Evolutionary conservation across 2,113 vertebrate genomes (phyloP), one percentile per base, ranked within the genome.

Genomic region (Apodemus speciosus): DNA sequence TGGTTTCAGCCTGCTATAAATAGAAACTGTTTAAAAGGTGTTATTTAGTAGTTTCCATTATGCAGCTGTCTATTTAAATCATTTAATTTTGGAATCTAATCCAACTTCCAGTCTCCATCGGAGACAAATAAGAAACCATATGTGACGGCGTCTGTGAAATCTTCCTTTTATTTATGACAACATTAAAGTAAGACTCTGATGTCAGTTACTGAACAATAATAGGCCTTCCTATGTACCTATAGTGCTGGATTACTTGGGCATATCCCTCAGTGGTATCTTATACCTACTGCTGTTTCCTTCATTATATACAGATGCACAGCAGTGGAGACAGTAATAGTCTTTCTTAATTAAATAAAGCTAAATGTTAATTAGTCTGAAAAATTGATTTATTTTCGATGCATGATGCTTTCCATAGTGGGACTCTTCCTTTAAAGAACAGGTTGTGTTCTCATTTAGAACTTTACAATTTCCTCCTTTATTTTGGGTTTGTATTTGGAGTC

Each of bases 261-360:
- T 97, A 98, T 98, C 97, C 98, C 98, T 98, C 98, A 96, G 97
- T 97, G 98, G 98, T 97, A 98, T 98, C 97, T 98, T 98, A 98
- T 98, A 98, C 98, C 98, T 98, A 98, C 98, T 97, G 98, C 98
- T 98, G 98, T 98, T 98, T 98, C 95, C 98, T 98, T 98, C 98
- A 98, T 98, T 98, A 98, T 98, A 98, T 98, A 98, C 98, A 98
- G 98, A 98, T 97, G 97, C 98, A 98, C 98, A 98, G 98, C 98
- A 98, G 98, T 98, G 98, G 96, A 98, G 98, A 98, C 97, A 98
- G 98, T 98, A 98, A 98, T 98, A 98, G 98, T 98, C 98, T 98
- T 98, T 97, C 97, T 98, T 99, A 98, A 98, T 98, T 99, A 98
- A 98, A 98, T 98, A 98, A 98, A 98, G 97, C 97, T 98, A 98